Conservation (phyloP, 2,113 vertebrate genomes). For the Mastomys coucha region DNA sequence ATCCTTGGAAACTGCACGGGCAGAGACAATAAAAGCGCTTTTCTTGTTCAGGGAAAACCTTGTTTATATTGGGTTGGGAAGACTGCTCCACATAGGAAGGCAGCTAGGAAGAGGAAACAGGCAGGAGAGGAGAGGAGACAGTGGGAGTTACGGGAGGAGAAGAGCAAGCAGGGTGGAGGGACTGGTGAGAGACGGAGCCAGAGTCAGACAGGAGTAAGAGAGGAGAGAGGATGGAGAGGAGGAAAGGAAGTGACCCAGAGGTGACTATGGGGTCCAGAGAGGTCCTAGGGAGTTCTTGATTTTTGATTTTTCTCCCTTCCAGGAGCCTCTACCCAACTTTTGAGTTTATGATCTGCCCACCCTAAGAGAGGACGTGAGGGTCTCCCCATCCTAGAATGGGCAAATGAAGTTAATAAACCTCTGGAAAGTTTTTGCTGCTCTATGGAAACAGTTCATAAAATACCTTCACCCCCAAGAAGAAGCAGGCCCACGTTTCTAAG, state of each 20-base stretch:
- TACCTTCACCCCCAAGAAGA: neutral
- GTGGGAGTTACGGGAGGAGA: too few species aligned
- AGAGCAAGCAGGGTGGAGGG: too few species aligned
- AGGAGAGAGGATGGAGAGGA: too few species aligned
- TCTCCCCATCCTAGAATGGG: neutral
- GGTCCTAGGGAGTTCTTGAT: neutral
- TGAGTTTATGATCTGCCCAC: neutral
- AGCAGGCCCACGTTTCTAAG: neutral
- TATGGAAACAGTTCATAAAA: neutral
- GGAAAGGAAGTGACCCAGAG: neutral
- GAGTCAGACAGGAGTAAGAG: too few species aligned
- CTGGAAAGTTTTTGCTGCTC: conserved; percentile 23
- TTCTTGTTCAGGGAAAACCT: neutral
- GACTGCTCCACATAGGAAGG: neutral
- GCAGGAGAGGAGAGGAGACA: neutral
- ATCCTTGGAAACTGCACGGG: neutral
- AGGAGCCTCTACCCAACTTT: neutral
- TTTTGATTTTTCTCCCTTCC: neutral
- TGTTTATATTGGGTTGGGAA: neutral
- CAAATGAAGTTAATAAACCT: conserved; percentile 47
- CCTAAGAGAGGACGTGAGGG: neutral
- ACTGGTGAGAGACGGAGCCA: neutral
- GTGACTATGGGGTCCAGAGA: neutral
- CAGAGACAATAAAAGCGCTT: neutral
- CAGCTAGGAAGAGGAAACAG: neutral